Evolutionary conservation across 2,797 vertebrate species (phyloP).

Genomic region (Pantherophis alleghaniensis): DNA sequence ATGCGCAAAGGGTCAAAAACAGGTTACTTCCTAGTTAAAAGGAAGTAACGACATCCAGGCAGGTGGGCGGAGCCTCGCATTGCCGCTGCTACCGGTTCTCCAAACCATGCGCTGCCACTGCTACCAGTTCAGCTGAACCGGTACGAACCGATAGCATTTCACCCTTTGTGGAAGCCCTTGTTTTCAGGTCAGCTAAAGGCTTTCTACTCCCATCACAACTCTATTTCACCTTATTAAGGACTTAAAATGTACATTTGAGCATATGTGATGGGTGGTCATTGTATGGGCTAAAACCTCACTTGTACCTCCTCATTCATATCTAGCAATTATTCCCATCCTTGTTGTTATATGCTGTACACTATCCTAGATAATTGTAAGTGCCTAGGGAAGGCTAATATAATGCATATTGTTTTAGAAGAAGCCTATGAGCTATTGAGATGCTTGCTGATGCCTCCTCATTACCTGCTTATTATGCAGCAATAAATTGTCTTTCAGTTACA

Average conservation of each 20-base stretch:
- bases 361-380: neutral
- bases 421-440: neutral
- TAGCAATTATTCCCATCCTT: neutral
- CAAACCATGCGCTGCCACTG: too few relatives aligned
- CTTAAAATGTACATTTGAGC: neutral
- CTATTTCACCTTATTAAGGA: neutral
- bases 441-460: neutral
- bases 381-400: neutral
- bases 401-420: neutral
- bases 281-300: neutral
- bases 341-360: neutral
- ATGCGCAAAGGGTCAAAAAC: too few relatives aligned
- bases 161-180: neutral
- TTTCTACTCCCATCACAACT: neutral
- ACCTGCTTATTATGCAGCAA: constrained; percentile 26
- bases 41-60: too few relatives aligned
- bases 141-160: too few relatives aligned
- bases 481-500: constrained; percentile 19
- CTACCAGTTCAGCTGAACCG: too few relatives aligned
- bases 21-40: too few relatives aligned
- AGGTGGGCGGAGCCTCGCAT: too few relatives aligned
- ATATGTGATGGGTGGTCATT: neutral
- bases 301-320: neutral
- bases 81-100: too few relatives aligned
- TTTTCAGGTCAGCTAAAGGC: neutral